Conservation (phyloP, 2,888 invertebrate species). For the Aphodius granarius region DNA sequence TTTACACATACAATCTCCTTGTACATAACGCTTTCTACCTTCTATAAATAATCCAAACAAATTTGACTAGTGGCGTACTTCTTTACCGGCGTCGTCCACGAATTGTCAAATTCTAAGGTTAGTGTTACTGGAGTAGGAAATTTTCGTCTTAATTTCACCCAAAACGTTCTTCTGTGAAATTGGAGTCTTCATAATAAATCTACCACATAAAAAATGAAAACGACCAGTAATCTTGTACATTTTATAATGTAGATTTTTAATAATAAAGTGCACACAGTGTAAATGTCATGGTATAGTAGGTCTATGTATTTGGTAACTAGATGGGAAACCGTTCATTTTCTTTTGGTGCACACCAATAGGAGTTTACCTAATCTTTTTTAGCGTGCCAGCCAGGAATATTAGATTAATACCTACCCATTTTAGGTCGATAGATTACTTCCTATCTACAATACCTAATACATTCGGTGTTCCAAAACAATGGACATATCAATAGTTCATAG, state of each 20-base stretch:
- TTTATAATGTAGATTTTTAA: slow-evolving; percentile 44
- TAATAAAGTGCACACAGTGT: slow-evolving; percentile 26
- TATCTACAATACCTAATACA: slow-evolving; percentile 34
- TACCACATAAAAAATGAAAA: slow-evolving; percentile 13
- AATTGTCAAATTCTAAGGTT: slow-evolving; percentile 23
- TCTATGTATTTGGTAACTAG: slow-evolving; percentile 28
- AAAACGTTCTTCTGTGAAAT: background rate
- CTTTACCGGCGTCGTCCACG: background rate
- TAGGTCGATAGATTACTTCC: slow-evolving; percentile 27
- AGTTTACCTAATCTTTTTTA: background rate
- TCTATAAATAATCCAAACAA: background rate
- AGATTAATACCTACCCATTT: background rate
- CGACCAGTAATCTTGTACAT: slow-evolving; percentile 51
- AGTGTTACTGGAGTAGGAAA: slow-evolving; percentile 4
- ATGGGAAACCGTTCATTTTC: slow-evolving; percentile 28
- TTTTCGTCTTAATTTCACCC: background rate
- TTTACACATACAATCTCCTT: background rate
- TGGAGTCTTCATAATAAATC: background rate
- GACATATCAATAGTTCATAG: slow-evolving; percentile 39
- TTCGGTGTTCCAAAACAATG: slow-evolving; percentile 41
- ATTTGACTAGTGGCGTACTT: background rate
- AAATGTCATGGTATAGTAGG: slow-evolving; percentile 35
- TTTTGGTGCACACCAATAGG: background rate
- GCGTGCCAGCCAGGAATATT: background rate
- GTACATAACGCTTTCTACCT: background rate